Evolutionary conservation across 2,113 vertebrate species (phyloP).

Genomic region (Phasianus colchicus): DNA sequence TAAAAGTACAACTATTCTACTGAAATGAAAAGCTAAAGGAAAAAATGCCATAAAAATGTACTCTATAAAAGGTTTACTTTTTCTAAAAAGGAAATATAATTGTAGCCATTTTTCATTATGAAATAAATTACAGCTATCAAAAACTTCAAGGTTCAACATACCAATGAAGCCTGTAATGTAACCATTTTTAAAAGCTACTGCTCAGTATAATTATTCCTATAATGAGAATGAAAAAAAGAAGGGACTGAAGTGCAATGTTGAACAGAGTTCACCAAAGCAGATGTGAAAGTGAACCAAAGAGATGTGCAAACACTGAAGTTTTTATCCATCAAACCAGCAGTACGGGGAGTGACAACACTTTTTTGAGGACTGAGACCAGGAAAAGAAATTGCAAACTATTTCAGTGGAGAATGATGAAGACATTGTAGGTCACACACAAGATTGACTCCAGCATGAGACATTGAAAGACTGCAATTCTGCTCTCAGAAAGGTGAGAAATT

Average conservation of each 20-base stretch:
- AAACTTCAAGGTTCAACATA: conserved; percentile 1
- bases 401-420: background rate
- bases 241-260: background rate
- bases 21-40: conserved; percentile 10
- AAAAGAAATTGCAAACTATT: background rate
- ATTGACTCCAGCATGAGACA: background rate
- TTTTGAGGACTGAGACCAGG: background rate
- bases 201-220: background rate
- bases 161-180: background rate
- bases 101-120: background rate
- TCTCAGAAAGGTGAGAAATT: background rate
- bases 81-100: background rate
- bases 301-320: background rate
- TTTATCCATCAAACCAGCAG: background rate
- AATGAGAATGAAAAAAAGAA: background rate
- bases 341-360: background rate
- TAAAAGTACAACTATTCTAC: background rate
- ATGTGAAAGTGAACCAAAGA: background rate
- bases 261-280: background rate
- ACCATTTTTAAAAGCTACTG: background rate
- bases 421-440: background rate
- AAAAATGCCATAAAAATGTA: background rate
- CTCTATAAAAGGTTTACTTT: background rate
- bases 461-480: background rate
- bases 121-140: conserved; percentile 5